Evolutionary conservation across 2,113 vertebrate genomes (phyloP).

Genomic region (Nanger granti): DNA sequence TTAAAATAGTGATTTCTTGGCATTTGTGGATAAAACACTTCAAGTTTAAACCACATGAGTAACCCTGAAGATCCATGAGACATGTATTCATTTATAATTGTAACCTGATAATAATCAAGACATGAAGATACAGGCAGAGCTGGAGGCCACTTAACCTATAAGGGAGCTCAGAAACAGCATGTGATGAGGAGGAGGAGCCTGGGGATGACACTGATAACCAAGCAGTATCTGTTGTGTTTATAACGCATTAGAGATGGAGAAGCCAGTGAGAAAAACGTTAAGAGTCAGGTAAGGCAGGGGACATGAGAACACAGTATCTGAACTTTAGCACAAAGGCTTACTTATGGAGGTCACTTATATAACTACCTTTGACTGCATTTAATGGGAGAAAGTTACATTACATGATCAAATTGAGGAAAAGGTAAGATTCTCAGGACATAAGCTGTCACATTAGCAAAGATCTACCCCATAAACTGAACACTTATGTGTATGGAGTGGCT

Average conservation of each 20-base stretch:
- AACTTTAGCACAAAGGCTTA: not conserved
- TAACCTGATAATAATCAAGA: not conserved
- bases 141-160: not conserved
- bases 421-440: not conserved
- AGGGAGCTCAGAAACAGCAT: not conserved
- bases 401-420: not conserved
- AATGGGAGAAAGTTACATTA: not conserved
- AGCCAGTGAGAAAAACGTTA: not conserved
- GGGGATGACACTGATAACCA: not conserved
- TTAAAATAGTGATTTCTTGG: not conserved
- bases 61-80: not conserved
- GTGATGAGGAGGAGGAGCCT: not conserved
- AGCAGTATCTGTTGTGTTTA: not conserved
- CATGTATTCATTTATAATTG: not conserved
- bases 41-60: not conserved
- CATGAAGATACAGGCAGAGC: not conserved
- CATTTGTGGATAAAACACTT: not conserved
- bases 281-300: not conserved
- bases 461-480: not conserved
- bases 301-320: not conserved
- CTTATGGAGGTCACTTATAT: not conserved
- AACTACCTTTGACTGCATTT: not conserved
- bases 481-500: slow-evolving; percentile 33
- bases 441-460: not conserved
- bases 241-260: not conserved